Conservation (phyloP, 2,888 invertebrate species). For the Chalcis sispes region DNA sequence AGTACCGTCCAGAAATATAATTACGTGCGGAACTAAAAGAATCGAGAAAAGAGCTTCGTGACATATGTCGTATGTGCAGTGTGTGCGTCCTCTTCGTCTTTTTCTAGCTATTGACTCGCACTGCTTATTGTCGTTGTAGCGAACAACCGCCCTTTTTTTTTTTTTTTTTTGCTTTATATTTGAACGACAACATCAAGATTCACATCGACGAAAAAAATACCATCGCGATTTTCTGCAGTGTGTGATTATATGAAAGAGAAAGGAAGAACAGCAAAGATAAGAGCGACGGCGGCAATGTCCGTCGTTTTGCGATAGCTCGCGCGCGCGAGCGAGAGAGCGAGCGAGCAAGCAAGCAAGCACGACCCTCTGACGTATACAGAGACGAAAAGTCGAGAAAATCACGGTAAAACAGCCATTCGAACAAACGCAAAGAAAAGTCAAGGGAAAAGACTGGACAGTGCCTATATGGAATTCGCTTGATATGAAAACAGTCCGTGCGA, state of each 20-base stretch:
- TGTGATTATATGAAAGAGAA: neutral
- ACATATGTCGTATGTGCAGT: conserved; percentile 25
- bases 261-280: neutral
- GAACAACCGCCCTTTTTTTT: neutral
- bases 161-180: neutral
- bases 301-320: conserved; percentile 10
- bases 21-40: no score
- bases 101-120: neutral
- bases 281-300: conserved; percentile 1
- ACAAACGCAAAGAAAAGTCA: neutral
- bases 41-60: neutral
- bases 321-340: conserved; percentile 2
- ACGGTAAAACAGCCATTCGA: neutral
- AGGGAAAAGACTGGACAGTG: conserved; percentile 5
- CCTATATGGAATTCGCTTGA: conserved; percentile 30
- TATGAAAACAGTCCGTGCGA: neutral
- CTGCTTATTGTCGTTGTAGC: neutral
- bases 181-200: no score
- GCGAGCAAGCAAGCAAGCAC: no score
- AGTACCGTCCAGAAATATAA: no score
- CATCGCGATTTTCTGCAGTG: no score
- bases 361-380: no score
- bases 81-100: neutral
- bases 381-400: neutral
- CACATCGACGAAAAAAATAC: no score